A percentile compares a stretch with the other conserved stretches of the same genome.
Evolutionary conservation across 2,113 vertebrate species (phyloP).

Genomic region (Albula goreensis): DNA sequence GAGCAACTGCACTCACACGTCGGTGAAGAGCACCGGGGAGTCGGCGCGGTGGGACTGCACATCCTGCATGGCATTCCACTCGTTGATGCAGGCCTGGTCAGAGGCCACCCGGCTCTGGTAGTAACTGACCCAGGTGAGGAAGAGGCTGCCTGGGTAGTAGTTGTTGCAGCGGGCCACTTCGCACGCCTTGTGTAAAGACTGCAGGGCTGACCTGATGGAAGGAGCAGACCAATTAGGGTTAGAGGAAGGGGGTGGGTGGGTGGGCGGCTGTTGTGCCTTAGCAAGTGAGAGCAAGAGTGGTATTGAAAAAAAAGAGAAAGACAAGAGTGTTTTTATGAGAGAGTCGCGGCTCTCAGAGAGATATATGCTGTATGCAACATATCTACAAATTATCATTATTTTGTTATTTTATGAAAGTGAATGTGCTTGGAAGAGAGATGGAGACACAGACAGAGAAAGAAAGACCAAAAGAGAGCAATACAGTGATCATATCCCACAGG

Average conservation of each 20-base stretch:
- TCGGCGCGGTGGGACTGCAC: conserved; percentile 93
- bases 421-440: no score
- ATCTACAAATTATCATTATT: no score
- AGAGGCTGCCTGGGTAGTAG: conserved; percentile 95
- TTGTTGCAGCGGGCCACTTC: conserved; percentile 94
- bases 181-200: conserved; percentile 95
- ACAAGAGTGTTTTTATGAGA: background rate
- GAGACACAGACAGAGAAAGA: no score
- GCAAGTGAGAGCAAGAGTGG: background rate
- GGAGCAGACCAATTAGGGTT: background rate
- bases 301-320: background rate
- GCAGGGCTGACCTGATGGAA: conserved; percentile 86
- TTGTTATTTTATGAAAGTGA: no score
- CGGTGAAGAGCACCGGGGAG: conserved; percentile 90
- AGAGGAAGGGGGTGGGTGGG: background rate
- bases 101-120: conserved; percentile 95
- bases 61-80: conserved; percentile 98
- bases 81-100: conserved; percentile 88
- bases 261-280: background rate
- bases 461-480: no score
- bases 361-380: no score
- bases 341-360: background rate
- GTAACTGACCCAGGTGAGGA: conserved; percentile 98
- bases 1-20: conserved; percentile 79
- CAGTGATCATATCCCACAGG: no score